phyloP scores from a whole-genome alignment of 2,888 invertebrate genomes.

The Omphaloscelis lunosa region DNA sequence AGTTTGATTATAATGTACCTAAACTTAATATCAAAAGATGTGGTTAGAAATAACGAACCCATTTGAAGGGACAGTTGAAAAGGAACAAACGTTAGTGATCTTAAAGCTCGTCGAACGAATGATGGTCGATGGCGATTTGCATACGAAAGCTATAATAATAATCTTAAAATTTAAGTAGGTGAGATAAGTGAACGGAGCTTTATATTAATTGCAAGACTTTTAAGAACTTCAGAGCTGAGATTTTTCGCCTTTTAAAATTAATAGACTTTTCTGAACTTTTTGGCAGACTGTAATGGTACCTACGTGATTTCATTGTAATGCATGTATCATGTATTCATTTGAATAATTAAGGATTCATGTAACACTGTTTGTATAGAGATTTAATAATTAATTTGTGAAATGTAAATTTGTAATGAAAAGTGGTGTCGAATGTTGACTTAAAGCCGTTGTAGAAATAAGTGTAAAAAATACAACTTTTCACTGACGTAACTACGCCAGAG shows the following conservation, averaged over 20 bases:
- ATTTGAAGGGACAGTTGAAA: conserved; percentile 27
- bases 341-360: background rate
- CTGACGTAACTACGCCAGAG: background rate
- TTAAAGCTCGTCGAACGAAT: conserved; percentile 63
- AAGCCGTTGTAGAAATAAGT: background rate
- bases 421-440: too few relatives aligned
- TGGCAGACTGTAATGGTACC: too few relatives aligned
- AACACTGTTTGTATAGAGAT: background rate
- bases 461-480: background rate
- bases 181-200: conserved; percentile 63
- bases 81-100: conserved; percentile 19
- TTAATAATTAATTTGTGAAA: background rate
- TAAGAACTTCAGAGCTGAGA: conserved; percentile 29
- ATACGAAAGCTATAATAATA: conserved; percentile 76
- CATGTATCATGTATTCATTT: too few relatives aligned
- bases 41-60: conserved; percentile 25
- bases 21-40: background rate
- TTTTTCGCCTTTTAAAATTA: conserved; percentile 12
- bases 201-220: conserved; percentile 65
- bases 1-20: background rate
- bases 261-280: background rate
- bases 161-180: conserved; percentile 72
- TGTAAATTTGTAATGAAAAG: background rate
- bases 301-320: too few relatives aligned
- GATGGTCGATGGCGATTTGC: conserved; percentile 77